Conservation (phyloP, 1,140 invertebrate species). For the Papilio polyxenes region DNA sequence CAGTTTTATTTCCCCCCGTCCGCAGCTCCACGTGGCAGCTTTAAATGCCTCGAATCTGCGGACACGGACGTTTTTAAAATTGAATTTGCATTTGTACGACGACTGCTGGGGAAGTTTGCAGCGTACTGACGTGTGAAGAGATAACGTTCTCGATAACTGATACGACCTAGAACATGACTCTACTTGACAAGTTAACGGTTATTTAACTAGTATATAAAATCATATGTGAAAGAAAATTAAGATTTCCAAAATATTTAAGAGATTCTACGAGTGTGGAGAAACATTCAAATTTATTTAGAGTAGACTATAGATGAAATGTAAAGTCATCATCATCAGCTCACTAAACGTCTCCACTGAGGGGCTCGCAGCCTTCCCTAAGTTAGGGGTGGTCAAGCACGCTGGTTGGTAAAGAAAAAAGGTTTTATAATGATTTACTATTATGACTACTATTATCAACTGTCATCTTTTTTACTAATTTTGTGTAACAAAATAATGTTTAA, state of each 20-base stretch:
- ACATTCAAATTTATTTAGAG: no score
- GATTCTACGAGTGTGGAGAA: no score
- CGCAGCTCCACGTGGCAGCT: conserved; percentile 22
- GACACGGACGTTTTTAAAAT: conserved; percentile 30
- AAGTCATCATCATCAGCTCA: no score
- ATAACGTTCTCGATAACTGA: conserved; percentile 17
- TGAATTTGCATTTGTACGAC: conserved; percentile 34
- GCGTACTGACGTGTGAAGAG: conserved; percentile 15
- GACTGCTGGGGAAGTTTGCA: neutral
- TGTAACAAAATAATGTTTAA: neutral
- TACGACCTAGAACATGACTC: neutral
- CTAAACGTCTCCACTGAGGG: no score
- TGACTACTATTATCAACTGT: neutral
- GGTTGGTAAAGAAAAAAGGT: no score
- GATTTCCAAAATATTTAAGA: no score
- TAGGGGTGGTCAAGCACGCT: no score
- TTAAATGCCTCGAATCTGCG: conserved; percentile 34
- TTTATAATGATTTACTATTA: no score
- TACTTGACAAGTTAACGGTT: neutral
- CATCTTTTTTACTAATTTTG: neutral
- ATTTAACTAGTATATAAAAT: neutral
- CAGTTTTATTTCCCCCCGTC: conserved; percentile 15
- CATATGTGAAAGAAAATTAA: no score
- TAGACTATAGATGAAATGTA: no score
- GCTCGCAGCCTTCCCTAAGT: no score